Conservation (phyloP, 1,140 invertebrate species). For the Drosophila elegans region DNA sequence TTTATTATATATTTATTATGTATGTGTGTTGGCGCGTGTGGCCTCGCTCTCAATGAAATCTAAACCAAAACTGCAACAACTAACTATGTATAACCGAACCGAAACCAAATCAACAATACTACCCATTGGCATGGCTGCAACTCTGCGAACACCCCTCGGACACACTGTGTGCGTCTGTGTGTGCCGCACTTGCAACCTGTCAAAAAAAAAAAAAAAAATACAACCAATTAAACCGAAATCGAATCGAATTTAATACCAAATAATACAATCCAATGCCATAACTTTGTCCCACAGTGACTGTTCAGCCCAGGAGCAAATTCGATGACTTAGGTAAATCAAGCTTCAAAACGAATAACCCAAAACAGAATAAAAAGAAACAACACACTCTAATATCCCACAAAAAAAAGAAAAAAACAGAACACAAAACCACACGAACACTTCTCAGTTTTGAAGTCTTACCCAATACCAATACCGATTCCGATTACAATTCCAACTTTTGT, state of each 20-base stretch:
- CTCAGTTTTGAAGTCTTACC: conserved; percentile 62
- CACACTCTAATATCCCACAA: conserved; percentile 28
- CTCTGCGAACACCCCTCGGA: conserved; percentile 16
- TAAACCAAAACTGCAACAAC: conserved; percentile 48
- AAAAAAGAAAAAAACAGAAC: conserved; percentile 22
- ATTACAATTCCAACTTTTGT: conserved; percentile 57
- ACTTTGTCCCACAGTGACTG: conserved; percentile 87
- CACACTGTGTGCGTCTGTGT: conserved; percentile 22
- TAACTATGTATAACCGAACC: conserved; percentile 52
- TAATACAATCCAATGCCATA: conserved; percentile 81
- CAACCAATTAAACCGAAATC: conserved; percentile 53
- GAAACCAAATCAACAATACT: conserved; percentile 34
- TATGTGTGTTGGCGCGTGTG: conserved; percentile 64
- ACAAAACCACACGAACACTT: conserved; percentile 47
- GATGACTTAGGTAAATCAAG: conserved; percentile 89
- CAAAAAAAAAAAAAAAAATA: conserved; percentile 45
- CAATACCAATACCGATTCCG: conserved; percentile 27
- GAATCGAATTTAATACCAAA: conserved; percentile 67
- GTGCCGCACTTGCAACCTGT: conserved; percentile 28
- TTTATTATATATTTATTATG: conserved; percentile 63
- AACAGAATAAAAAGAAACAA: conserved; percentile 29
- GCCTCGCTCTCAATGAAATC: conserved; percentile 43
- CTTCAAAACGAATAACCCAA: conserved; percentile 45
- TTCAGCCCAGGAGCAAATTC: conserved; percentile 90
- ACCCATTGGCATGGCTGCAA: conserved; percentile 32